Evolutionary conservation across 2,113 vertebrate genomes (phyloP), one percentile per base, ranked within the genome.

Genomic region (Alces alces): DNA sequence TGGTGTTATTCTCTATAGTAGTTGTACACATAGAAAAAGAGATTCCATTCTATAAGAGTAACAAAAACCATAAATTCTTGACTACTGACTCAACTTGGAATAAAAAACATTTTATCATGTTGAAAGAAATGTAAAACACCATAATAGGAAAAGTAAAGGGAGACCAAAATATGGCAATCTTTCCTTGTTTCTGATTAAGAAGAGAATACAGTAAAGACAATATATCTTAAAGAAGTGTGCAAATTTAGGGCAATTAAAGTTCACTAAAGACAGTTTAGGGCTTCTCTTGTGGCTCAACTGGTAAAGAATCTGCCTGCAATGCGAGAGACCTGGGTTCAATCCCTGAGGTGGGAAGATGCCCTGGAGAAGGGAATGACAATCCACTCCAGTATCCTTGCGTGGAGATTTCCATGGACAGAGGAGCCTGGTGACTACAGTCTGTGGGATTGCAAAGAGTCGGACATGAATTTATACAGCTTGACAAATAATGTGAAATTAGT

Each of bases 21-120:
- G 52, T 76, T 11, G 28, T 27, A 61, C 43, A 54, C 61, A 50
- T 10, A 78, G 45, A 82, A 64, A 93, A 89, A 61, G 33, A 78
- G 76, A 97, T 45, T 80, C 33, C 79, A 79, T 87, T 93, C 89
- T 90, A 52, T 54, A 91, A 89, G 10, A 89, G 39, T 92, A 87
- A 92, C 64, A 82, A 93, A 96, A 82, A 47, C 2, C 39, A 83
- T 45, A 89, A 86, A 88, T 97, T 94, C 76, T 94, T 92, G 79
- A 88, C 27, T 58, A 61, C 10, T 96, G 80, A 94, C 79, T 95
- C 83, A 93, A 54, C n/a, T 92, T 66, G 43, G 89, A 96, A 45
- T 86, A 36, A 47, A 86, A 87, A 92, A 76, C 10, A 7, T 4
- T 4, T 30, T 52, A 87, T 92, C n/a, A 91, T 55, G 55, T 52